Conservation (phyloP, 1,140 invertebrate species). For the Lethocerus indicus region DNA sequence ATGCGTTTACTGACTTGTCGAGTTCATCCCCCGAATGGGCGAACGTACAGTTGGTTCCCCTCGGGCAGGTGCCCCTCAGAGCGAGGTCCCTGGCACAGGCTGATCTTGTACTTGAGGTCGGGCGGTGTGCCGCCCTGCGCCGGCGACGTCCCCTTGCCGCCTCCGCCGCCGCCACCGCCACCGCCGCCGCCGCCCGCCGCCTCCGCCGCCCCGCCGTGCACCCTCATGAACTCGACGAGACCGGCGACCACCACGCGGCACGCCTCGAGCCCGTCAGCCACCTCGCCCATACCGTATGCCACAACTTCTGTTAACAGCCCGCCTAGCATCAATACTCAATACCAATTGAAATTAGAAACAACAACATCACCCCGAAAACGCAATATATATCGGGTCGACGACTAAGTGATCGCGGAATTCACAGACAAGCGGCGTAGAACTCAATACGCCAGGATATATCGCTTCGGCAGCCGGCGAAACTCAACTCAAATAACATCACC, state of each 20-base stretch:
- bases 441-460: no score
- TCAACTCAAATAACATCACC: no score
- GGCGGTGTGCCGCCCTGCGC: constrained; percentile 36
- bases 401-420: no score
- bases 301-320: constrained; percentile 49
- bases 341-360: no score
- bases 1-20: constrained; percentile 40
- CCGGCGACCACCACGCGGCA: constrained; percentile 67
- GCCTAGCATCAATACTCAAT: no score
- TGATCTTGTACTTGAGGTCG: constrained; percentile 67
- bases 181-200: background rate
- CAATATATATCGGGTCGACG: no score
- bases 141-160: constrained; percentile 21
- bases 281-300: constrained; percentile 51
- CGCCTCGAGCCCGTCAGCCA: constrained; percentile 58
- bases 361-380: no score
- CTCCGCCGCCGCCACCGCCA: constrained; percentile 7
- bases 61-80: constrained; percentile 58
- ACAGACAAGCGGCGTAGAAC: no score
- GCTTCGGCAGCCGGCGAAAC: no score
- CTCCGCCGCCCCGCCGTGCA: constrained; percentile 31
- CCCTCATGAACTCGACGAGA: constrained; percentile 68
- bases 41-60: constrained; percentile 76
- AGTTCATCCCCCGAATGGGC: constrained; percentile 83
- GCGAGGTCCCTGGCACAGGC: constrained; percentile 76